Evolutionary conservation across 53 echinoderm and acorn worm species (phyloP).

Genomic region (Zoroaster sp.): DNA sequence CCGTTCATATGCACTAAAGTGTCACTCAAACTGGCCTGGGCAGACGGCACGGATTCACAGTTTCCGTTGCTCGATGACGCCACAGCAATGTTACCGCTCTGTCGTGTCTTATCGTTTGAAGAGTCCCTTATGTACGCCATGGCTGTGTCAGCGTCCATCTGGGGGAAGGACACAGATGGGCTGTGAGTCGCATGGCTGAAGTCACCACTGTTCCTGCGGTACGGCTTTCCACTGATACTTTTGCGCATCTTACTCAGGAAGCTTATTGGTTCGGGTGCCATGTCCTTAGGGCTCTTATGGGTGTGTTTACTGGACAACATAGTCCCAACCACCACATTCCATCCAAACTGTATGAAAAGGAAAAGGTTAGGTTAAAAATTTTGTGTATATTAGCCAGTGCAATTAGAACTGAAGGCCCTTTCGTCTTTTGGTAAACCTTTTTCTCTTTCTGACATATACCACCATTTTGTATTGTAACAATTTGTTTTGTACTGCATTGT

Average conservation of each 20-base stretch:
- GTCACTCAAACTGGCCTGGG: background rate
- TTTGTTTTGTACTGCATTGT: too few relatives aligned
- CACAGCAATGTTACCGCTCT: background rate
- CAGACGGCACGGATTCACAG: background rate
- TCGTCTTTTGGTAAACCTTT: too few relatives aligned
- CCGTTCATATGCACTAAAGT: background rate
- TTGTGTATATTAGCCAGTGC: too few relatives aligned
- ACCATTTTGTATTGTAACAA: too few relatives aligned
- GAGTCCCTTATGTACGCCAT: background rate
- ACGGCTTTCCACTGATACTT: slow-evolving; percentile 3
- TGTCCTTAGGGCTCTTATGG: background rate
- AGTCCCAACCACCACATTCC: background rate
- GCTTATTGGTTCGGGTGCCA: slow-evolving; percentile 33
- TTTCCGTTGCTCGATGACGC: background rate
- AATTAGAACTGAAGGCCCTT: too few relatives aligned
- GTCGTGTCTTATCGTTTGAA: background rate
- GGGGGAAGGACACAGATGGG: background rate
- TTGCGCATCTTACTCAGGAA: slow-evolving; percentile 32
- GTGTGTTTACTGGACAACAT: slow-evolving; percentile 43
- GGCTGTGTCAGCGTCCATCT: slow-evolving; percentile 21
- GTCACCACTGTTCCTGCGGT: background rate
- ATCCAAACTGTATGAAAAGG: background rate
- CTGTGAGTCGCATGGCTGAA: background rate
- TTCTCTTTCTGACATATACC: too few relatives aligned
- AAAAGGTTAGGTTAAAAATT: too few relatives aligned